Base-by-base conservation (phyloP, 2,888 invertebrate species). In the Agonum fuliginosum region DNA sequence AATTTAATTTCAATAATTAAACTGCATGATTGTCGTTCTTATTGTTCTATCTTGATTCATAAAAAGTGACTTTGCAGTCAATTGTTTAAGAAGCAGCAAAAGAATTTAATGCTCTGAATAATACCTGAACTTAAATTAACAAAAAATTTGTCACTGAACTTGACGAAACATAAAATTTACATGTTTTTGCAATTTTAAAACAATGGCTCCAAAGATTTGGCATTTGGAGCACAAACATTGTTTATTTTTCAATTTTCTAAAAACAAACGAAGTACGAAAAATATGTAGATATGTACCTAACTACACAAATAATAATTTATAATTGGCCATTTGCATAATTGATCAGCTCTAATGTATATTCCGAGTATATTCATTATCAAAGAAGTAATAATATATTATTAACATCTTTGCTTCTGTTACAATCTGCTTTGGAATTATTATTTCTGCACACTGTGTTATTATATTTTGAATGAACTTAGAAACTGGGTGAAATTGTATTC, bases 91-190 rank as follows among this genome's bases (percentile, higher is more conserved):
- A 14, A 48, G 17, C 5, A 17, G 58, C 30, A 62, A 62, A 58
- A 19, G 30, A 27, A 51, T 72, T 73, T 73, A 48, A 71, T 58
- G 73, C 73, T 73, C 73, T 73, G 54, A 73, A 73, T 73, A 41
- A 17, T 73, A 41, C 17, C n/a, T 58, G 37, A 30, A 30, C 24
- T 37, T 5, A 62, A 54, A 22, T 54, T 54, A 54, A 12, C 30
- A 62, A 62, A 30, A 62, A 62, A 6, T 14, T 62, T 62, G 12
- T 27, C 30, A 17, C 30, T 62, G 58, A 62, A 62, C 30, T 62
- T 62, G 30, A 17, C 54, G 14, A 62, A 62, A 62, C 17, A 62
- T 62, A 30, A 30, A 62, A 62, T 51, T 46, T 46, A 24, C 12
- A 20, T 24, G 10, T 24, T 54, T 54, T 51, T 22, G 10, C 5